Conservation (phyloP, 2,888 invertebrate species). For the Athalia circularis region DNA sequence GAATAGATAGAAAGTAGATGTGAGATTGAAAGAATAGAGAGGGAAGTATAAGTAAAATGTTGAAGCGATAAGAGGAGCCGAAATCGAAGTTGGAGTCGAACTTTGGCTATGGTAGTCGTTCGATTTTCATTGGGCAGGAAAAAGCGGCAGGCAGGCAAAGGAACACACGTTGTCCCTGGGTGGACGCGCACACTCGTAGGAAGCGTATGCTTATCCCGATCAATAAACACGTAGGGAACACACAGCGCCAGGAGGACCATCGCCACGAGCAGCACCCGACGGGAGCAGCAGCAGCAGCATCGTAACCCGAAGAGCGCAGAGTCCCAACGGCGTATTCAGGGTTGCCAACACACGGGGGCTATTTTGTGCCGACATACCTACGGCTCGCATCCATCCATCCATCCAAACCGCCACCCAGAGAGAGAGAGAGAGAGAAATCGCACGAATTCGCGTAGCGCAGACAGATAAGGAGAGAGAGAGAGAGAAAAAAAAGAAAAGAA, state of each 20-base stretch:
- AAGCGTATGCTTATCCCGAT: slow-evolving; percentile 43
- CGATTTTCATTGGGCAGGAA: background rate
- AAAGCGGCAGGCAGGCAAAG: background rate
- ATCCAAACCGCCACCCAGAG: too few species aligned
- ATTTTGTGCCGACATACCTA: too few species aligned
- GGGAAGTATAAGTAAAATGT: too few species aligned
- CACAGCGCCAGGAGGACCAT: background rate
- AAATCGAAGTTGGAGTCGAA: background rate
- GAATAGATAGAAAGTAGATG: too few species aligned
- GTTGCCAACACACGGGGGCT: slow-evolving; percentile 7
- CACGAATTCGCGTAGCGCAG: background rate
- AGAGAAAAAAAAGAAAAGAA: background rate
- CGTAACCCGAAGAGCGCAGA: too few species aligned
- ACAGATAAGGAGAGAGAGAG: background rate
- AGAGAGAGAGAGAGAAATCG: too few species aligned
- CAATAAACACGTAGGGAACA: slow-evolving; percentile 36
- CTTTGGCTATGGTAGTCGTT: background rate
- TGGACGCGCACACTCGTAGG: slow-evolving; percentile 30
- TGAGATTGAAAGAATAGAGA: too few species aligned
- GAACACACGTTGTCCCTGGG: background rate
- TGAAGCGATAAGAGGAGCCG: background rate
- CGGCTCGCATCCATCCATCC: too few species aligned
- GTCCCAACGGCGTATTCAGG: slow-evolving; percentile 10
- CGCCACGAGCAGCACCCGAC: too few species aligned
- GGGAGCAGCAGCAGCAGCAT: too few species aligned